Evolutionary conservation across 2,113 vertebrate genomes (phyloP), one percentile per base, ranked within the genome.

Genomic region (Oryzias celebensis): DNA sequence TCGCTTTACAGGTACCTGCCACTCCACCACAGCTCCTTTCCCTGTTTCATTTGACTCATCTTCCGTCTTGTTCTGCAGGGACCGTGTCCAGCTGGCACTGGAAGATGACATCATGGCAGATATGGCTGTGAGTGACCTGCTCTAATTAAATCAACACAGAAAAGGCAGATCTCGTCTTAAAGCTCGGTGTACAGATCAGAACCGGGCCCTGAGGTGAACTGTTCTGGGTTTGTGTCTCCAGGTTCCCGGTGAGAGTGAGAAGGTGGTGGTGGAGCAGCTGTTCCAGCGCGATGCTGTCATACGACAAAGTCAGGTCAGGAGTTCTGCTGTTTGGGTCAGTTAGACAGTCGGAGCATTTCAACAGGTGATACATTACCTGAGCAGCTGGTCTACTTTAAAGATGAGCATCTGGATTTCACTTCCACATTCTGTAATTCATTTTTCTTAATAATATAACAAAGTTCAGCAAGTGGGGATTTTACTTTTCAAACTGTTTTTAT

Each of bases 291-390:
- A 98, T 48, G 87, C 93, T 0, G 69, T 96, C 74, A 93, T 98
- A 52, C 93, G 96, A 59, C 96, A 98, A 81, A 95, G 96, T 85
- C 97, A 99, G 95, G 97, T 99, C 90, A 56, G 56, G 18, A 36
- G 36, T 36, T 36, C 36, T 41, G 17, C 17, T 14, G 23, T 24
- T 6, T 15, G 16, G 10, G 14, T 15, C 23, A 14, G 8, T 14
- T 50, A 20, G 20, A 20, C 20, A 20, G 20, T 20, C 20, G 20
- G 20, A 20, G 20, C 20, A 20, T 20, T 26, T 26, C 26, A 26
- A 26, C 26, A 26, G 26, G 26, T 26, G 26, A 3, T 26, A 2
- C 26, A 20, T 26, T 5, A 36, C 8, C 31, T 10, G 31, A 36
- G 31, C 31, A 7, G 7, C 31, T 31, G 31, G 31, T 31, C 5